phyloP scores from a whole-genome alignment of 2,888 invertebrate genomes.

The Stenurella melanura region DNA sequence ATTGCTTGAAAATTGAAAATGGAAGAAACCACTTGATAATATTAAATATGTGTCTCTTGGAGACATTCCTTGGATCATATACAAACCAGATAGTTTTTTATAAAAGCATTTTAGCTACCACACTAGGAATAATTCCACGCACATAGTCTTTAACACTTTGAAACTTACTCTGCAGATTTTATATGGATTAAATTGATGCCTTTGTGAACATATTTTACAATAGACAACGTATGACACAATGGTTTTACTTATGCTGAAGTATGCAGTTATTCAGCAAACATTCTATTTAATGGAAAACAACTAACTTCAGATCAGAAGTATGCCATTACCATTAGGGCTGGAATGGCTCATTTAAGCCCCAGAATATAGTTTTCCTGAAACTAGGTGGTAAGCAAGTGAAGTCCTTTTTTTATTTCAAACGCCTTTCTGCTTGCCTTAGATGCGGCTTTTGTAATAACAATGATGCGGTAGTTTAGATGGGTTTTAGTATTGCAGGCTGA shows the following conservation, averaged over 20 bases:
- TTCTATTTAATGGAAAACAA: slow-evolving; percentile 36
- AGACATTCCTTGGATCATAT: too few relatives aligned
- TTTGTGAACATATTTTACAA: slow-evolving; percentile 23
- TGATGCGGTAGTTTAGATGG: neutral
- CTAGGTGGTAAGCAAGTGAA: slow-evolving; percentile 8
- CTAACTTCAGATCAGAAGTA: slow-evolving; percentile 24
- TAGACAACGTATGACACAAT: slow-evolving; percentile 1
- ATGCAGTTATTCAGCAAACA: slow-evolving; percentile 10
- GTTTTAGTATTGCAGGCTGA: neutral
- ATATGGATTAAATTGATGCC: slow-evolving; percentile 7
- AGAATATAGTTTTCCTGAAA: slow-evolving; percentile 11
- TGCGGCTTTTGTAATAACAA: neutral
- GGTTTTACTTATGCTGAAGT: slow-evolving; percentile 24
- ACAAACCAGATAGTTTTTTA: too few relatives aligned
- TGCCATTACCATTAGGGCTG: slow-evolving; percentile 20
- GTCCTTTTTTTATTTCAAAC: neutral
- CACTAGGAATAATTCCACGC: neutral
- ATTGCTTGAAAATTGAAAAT: too few relatives aligned
- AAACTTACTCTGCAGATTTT: neutral
- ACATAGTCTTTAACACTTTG: slow-evolving; percentile 2
- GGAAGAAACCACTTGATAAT: too few relatives aligned
- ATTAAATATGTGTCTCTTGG: too few relatives aligned
- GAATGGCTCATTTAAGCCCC: slow-evolving; percentile 16
- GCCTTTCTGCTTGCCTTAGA: neutral
- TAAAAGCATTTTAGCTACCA: too few relatives aligned